Conservation (phyloP, 2,888 invertebrate species). For the Drosophila nr. perissopoda region DNA sequence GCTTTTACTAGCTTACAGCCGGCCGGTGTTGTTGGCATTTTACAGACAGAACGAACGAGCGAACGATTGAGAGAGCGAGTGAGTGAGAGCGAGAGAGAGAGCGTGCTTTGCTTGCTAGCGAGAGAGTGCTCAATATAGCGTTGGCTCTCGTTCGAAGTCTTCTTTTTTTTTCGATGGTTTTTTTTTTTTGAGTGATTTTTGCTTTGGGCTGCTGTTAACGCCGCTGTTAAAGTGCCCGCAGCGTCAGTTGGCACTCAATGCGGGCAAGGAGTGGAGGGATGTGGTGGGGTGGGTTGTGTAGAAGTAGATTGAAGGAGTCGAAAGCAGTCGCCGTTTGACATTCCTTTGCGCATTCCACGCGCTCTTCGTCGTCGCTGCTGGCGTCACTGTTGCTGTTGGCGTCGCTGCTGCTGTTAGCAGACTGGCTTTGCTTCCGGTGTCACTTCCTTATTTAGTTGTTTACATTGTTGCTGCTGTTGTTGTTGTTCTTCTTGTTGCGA, state of each 20-base stretch:
- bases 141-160: conserved; percentile 1
- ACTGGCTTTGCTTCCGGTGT: conserved; percentile 69
- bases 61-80: conserved; percentile 10
- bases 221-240: conserved; percentile 35
- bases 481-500: conserved; percentile 24
- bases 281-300: not conserved
- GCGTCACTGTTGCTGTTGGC: conserved; percentile 27
- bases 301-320: not conserved
- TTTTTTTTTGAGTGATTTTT: conserved; percentile 53
- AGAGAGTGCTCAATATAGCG: conserved; percentile 40
- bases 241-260: conserved; percentile 49
- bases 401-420: conserved; percentile 18
- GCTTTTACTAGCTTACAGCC: conserved; percentile 74
- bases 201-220: conserved; percentile 56
- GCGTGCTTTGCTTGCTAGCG: not conserved
- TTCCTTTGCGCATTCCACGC: conserved; percentile 73
- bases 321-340: conserved; percentile 40
- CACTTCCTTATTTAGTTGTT: conserved; percentile 81
- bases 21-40: conserved; percentile 75
- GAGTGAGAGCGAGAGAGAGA: not conserved
- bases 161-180: not conserved
- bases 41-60: conserved; percentile 19
- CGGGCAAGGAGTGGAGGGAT: not conserved
- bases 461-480: conserved; percentile 57
- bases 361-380: conserved; percentile 31